Percentiles rank a stretch among this genome's conserved stretches.
These are phyloP conservation scores for Brachyistius frenatus DNA, from an alignment of 2,113 vertebrate genomes.

Conservation along the genomic window DNA sequence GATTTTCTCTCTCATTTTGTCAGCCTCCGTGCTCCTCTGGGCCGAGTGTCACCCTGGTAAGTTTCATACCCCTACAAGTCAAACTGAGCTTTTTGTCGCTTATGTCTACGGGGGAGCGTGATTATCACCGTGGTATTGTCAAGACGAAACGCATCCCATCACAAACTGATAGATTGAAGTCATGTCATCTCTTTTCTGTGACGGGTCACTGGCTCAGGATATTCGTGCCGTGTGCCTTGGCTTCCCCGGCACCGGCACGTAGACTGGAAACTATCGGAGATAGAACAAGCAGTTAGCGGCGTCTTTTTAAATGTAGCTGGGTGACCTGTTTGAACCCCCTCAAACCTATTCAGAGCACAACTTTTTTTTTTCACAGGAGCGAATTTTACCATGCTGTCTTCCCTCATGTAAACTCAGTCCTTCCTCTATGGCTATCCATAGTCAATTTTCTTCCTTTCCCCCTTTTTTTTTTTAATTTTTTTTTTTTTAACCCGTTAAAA, in stretches of 20 bases:
- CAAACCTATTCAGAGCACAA: background rate
- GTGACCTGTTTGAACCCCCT: slow-evolving; percentile 27
- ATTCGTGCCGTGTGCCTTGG: slow-evolving; percentile 4
- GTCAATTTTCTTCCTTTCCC: background rate
- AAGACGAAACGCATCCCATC: background rate
- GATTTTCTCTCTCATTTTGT: slow-evolving; percentile 91
- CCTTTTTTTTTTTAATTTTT: background rate
- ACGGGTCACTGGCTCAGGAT: background rate
- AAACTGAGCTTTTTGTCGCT: background rate
- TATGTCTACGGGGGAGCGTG: background rate
- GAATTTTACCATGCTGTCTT: background rate
- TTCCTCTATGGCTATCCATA: background rate
- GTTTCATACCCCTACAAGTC: slow-evolving; percentile 70
- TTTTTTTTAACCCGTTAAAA: background rate
- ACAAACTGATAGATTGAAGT: slow-evolving; percentile 5
- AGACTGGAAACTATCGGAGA: background rate
- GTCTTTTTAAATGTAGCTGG: background rate
- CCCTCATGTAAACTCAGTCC: background rate
- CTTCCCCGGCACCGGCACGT: slow-evolving; percentile 11
- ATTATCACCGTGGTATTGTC: background rate
- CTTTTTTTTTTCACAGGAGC: background rate
- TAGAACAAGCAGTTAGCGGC: background rate
- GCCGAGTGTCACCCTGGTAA: slow-evolving; percentile 94
- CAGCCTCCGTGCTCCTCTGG: slow-evolving; percentile 88
- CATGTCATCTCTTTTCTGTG: background rate